Base-by-base conservation (phyloP, 2,797 vertebrate genomes). In the Petrocephalus schoutedeni region DNA sequence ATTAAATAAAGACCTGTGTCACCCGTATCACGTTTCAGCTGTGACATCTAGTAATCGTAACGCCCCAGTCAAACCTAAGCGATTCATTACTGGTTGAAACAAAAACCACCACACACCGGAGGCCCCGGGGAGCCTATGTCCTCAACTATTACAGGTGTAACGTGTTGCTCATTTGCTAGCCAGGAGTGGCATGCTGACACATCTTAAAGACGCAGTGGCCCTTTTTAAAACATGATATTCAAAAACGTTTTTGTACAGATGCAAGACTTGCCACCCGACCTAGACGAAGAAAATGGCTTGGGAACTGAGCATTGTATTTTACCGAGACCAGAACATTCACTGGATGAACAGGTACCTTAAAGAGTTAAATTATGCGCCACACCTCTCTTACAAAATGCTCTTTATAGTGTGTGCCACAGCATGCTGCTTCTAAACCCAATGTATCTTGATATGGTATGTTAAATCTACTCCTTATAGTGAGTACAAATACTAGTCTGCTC, bases 1-100 rank as follows among this genome's bases (percentile, higher is more conserved):
- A 74, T 74, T 7, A 41, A 74, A 74, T 49, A 64, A 80, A 80
- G 71, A 45, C 36, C 36, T 9, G 32, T n/a, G 71, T 45, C 36
- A 80, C 41, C 74, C 21, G 74, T 80, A 80, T 80, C 74, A 80
- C 41, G 10, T 80, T 80, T 80, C 74, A 49, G 74, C 16, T 80
- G 74, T 49, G 74, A 80, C 74, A 77, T 77, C 36, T 45, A 77
- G 71, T 77, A 77, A 41, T 16, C 19, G 71, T 49, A 77, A 36
- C 71, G 10, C 36, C 74, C 67, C 41, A 80, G 74, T 80, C 74
- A 80, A 80, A 80, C 36, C 74, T 21, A 19, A 80, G 74, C 74
- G 45, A 80, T 49, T 80, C 41, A 80, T 80, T 80, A 80, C 74
- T 80, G 74, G 41, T 80, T 80, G 74, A 80, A 80, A 80, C 74